Evolutionary conservation across 35 echinoderm and acorn worm species (phyloP).

Genomic region (Strongylocentrotus purpuratus): DNA sequence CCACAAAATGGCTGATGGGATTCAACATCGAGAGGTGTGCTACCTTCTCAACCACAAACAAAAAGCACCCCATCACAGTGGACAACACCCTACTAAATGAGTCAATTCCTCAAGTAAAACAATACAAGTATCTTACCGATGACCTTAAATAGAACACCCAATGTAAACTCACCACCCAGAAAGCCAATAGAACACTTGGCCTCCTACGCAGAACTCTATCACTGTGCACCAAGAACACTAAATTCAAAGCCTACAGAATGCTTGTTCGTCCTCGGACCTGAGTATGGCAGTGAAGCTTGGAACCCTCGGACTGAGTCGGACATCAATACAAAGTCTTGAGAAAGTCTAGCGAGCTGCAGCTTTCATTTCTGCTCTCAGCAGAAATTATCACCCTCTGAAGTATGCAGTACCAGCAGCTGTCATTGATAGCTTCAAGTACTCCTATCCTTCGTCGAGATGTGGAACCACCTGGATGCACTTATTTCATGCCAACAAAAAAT

Average conservation of each 20-base stretch:
- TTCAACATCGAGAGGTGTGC: conserved; percentile 50
- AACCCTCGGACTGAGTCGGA: neutral
- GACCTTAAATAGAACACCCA: conserved; percentile 28
- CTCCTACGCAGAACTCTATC: conserved; percentile 20
- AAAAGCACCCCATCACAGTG: neutral
- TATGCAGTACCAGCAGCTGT: neutral
- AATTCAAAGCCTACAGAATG: neutral
- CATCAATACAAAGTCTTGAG: neutral
- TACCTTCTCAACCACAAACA: conserved; percentile 1
- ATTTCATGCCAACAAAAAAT: no score
- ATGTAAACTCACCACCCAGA: neutral
- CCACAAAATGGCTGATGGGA: conserved; percentile 54
- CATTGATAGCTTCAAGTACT: neutral
- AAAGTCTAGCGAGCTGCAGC: conserved; percentile 24
- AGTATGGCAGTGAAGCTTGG: conserved; percentile 10
- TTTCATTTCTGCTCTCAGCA: no score
- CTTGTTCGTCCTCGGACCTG: conserved; percentile 24
- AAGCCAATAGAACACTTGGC: conserved; percentile 34
- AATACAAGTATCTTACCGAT: conserved; percentile 36
- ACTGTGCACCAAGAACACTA: conserved; percentile 21
- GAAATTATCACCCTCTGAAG: conserved; percentile 26
- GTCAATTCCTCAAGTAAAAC: conserved; percentile 1
- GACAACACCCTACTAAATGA: neutral
- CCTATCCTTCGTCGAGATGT: no score
- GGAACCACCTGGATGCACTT: no score